Conservation (phyloP, 1,140 invertebrate genomes). For the Latrodectus geometricus region DNA sequence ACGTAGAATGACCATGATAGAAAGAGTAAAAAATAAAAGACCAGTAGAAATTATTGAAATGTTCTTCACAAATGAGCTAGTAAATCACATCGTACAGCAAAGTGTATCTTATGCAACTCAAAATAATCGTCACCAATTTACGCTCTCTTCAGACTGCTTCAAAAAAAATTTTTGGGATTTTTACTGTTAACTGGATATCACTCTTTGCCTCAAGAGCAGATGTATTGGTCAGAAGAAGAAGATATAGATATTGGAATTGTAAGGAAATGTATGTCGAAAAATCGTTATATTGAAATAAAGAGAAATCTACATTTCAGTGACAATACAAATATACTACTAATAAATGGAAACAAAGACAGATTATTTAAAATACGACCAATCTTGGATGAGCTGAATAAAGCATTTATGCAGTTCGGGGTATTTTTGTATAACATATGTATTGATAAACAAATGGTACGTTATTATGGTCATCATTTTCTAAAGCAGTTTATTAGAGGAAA, state of each 20-base stretch:
- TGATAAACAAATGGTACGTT: slow-evolving; percentile 40
- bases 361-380: slow-evolving; percentile 21
- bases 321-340: too few relatives aligned
- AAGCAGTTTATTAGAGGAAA: slow-evolving; percentile 42
- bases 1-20: too few relatives aligned
- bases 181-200: slow-evolving; percentile 30
- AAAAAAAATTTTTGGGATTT: too few relatives aligned
- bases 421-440: slow-evolving; percentile 41
- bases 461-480: slow-evolving; percentile 40
- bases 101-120: slow-evolving; percentile 42
- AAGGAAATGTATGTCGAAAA: slow-evolving; percentile 36
- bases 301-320: too few relatives aligned
- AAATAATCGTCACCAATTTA: slow-evolving; percentile 41
- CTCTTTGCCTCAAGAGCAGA: slow-evolving; percentile 34
- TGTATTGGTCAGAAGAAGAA: slow-evolving; percentile 37
- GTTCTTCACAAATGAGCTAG: slow-evolving; percentile 39
- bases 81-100: slow-evolving; percentile 41
- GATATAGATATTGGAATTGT: slow-evolving; percentile 36
- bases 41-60: slow-evolving; percentile 41
- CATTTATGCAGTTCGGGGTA: slow-evolving; percentile 39
- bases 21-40: too few relatives aligned
- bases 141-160: slow-evolving; percentile 32
- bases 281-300: slow-evolving; percentile 37
- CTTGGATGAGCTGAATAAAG: slow-evolving; percentile 34
- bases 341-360: slow-evolving; percentile 17